phyloP scores from a whole-genome alignment of 2,888 invertebrate species.

The Callimorpha dominula region DNA sequence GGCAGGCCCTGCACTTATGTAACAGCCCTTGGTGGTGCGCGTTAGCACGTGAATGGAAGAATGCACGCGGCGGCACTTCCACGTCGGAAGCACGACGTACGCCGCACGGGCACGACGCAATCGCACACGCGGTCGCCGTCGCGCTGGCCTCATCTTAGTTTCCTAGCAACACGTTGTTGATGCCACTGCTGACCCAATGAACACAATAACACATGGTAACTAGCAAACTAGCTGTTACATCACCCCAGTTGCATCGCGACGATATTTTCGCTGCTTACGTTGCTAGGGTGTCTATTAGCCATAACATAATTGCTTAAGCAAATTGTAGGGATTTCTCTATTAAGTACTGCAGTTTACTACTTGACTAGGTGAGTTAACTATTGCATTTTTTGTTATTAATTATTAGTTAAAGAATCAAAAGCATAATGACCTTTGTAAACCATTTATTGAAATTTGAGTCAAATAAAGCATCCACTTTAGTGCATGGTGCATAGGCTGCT shows the following conservation, averaged over 20 bases:
- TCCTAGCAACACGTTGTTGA: conserved; percentile 87
- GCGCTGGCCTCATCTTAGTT: conserved; percentile 72
- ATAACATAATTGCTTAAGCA: conserved; percentile 64
- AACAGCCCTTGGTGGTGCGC: conserved; percentile 73
- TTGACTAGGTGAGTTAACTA: conserved; percentile 54
- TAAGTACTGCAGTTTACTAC: conserved; percentile 26
- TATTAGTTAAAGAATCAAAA: conserved; percentile 2
- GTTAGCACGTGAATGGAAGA: conserved; percentile 73
- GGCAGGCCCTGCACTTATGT: conserved; percentile 76
- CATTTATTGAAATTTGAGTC: conserved; percentile 23
- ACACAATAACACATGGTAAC: conserved; percentile 83
- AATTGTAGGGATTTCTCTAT: conserved; percentile 35
- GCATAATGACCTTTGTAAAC: conserved; percentile 33
- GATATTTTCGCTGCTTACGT: conserved; percentile 66
- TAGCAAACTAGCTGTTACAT: conserved; percentile 78
- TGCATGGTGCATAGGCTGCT: conserved; percentile 26
- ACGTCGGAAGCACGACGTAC: conserved; percentile 74
- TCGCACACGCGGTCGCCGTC: conserved; percentile 68
- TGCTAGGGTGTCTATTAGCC: conserved; percentile 68
- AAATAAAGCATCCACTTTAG: conserved; percentile 18
- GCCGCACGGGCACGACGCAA: conserved; percentile 65
- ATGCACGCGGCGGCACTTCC: conserved; percentile 78
- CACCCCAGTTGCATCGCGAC: conserved; percentile 65
- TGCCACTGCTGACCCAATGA: conserved; percentile 81
- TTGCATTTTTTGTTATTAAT: conserved; percentile 19